Conservation (phyloP, 2,888 invertebrate species). For the Peribatodes rhomboidaria region DNA sequence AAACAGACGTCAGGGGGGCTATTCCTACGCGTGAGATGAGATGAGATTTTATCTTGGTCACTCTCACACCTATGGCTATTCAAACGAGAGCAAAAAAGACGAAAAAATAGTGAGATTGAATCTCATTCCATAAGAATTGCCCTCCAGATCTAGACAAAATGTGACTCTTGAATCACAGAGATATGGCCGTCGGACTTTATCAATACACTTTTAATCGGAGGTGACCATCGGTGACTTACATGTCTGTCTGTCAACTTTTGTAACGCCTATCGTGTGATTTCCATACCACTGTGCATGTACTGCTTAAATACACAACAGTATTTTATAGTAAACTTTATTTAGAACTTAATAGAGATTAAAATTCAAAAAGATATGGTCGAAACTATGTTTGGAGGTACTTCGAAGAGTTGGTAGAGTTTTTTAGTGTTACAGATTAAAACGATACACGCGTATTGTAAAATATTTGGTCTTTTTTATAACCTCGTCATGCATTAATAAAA, state of each 20-base stretch:
- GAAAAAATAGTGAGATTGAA: no score
- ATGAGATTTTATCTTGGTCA: no score
- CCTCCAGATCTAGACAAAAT: slow-evolving; percentile 21
- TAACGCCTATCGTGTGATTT: slow-evolving; percentile 31
- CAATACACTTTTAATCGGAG: slow-evolving; percentile 25
- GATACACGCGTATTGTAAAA: slow-evolving; percentile 27
- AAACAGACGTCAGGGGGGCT: no score
- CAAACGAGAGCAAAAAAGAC: no score
- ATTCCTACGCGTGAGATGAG: no score
- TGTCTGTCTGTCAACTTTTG: slow-evolving; percentile 39
- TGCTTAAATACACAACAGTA: neutral
- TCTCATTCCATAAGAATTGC: slow-evolving; percentile 5
- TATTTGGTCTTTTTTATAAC: slow-evolving; percentile 21
- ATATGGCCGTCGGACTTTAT: slow-evolving; percentile 15
- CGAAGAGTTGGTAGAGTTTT: slow-evolving; percentile 10
- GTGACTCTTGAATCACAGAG: slow-evolving; percentile 1
- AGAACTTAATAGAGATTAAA: neutral
- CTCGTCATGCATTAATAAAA: neutral
- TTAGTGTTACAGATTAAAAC: slow-evolving; percentile 30
- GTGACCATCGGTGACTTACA: slow-evolving; percentile 39
- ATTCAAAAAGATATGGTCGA: neutral
- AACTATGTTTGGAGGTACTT: neutral
- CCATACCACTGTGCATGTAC: slow-evolving; percentile 5
- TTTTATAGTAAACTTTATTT: neutral
- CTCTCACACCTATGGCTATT: no score